phyloP scores from a whole-genome alignment of 2,113 vertebrate species.

The Eurystomus gularis region DNA sequence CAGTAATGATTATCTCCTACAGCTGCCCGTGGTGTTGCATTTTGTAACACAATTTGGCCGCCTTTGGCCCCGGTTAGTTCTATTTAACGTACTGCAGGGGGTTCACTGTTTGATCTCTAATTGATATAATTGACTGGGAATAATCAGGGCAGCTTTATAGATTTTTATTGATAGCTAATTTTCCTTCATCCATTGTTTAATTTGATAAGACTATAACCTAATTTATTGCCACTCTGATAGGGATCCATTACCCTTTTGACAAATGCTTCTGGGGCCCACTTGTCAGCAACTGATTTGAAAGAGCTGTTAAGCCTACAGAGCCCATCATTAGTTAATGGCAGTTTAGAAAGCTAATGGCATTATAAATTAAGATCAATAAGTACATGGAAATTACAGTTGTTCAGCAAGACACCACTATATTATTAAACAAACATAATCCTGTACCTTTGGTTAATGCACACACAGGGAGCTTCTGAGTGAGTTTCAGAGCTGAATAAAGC shows the following conservation, averaged over 20 bases:
- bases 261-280: slow-evolving; percentile 81
- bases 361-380: slow-evolving; percentile 86
- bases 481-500: slow-evolving; percentile 51
- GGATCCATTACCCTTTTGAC: slow-evolving; percentile 84
- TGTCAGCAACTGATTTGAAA: slow-evolving; percentile 83
- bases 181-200: slow-evolving; percentile 82
- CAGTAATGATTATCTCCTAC: slow-evolving; percentile 77
- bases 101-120: slow-evolving; percentile 85
- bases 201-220: slow-evolving; percentile 83
- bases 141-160: slow-evolving; percentile 78
- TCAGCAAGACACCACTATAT: slow-evolving; percentile 73
- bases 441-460: slow-evolving; percentile 63
- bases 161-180: slow-evolving; percentile 87
- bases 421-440: slow-evolving; percentile 75
- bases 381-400: slow-evolving; percentile 82
- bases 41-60: slow-evolving; percentile 85
- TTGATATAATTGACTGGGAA: slow-evolving; percentile 89
- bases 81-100: slow-evolving; percentile 83
- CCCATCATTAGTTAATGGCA: slow-evolving; percentile 82
- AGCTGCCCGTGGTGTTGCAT: slow-evolving; percentile 83
- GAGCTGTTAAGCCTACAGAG: slow-evolving; percentile 80
- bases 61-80: slow-evolving; percentile 78
- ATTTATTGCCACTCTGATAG: slow-evolving; percentile 83
- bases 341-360: slow-evolving; percentile 83
- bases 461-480: slow-evolving; percentile 42